Evolutionary conservation across 2,888 invertebrate species (phyloP).

Genomic region (Archips crataeganus): DNA sequence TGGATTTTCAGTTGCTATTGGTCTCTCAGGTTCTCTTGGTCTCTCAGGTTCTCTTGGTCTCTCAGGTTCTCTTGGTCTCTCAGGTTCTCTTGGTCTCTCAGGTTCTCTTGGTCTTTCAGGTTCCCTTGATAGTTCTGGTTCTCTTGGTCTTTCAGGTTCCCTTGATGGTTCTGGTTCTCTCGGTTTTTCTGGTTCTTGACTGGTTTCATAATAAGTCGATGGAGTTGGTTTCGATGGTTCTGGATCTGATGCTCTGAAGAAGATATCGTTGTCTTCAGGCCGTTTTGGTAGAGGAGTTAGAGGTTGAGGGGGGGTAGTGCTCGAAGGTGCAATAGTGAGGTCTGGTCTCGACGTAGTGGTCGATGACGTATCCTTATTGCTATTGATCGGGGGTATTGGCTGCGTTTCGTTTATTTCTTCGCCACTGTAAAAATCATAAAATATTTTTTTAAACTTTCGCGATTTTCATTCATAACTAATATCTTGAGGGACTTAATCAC

Average conservation of each 20-base stretch:
- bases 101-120: slow-evolving; percentile 45
- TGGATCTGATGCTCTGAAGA: slow-evolving; percentile 20
- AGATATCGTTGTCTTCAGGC: slow-evolving; percentile 32
- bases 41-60: slow-evolving; percentile 38
- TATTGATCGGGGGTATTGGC: slow-evolving; percentile 35
- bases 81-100: slow-evolving; percentile 32
- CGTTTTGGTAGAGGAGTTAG: slow-evolving; percentile 35
- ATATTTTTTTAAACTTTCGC: too few species aligned
- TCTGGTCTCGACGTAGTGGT: slow-evolving; percentile 40
- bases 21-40: slow-evolving; percentile 43
- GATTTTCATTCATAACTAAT: too few species aligned
- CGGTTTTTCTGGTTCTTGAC: slow-evolving; percentile 29
- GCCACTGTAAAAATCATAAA: slow-evolving; percentile 54
- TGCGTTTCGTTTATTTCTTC: slow-evolving; percentile 51
- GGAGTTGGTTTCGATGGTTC: slow-evolving; percentile 21
- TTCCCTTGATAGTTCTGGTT: slow-evolving; percentile 37
- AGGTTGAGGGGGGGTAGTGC: slow-evolving; percentile 43
- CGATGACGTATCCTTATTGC: not conserved
- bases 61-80: slow-evolving; percentile 37
- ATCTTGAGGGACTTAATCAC: too few species aligned
- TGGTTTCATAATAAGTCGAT: slow-evolving; percentile 37
- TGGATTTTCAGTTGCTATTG: slow-evolving; percentile 36
- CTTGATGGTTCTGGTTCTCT: slow-evolving; percentile 27
- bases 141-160: slow-evolving; percentile 44
- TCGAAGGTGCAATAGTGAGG: slow-evolving; percentile 43